These are phyloP conservation scores for Nomada flava DNA, from an alignment of 2,888 invertebrate genomes.

Conservation along the genomic window DNA sequence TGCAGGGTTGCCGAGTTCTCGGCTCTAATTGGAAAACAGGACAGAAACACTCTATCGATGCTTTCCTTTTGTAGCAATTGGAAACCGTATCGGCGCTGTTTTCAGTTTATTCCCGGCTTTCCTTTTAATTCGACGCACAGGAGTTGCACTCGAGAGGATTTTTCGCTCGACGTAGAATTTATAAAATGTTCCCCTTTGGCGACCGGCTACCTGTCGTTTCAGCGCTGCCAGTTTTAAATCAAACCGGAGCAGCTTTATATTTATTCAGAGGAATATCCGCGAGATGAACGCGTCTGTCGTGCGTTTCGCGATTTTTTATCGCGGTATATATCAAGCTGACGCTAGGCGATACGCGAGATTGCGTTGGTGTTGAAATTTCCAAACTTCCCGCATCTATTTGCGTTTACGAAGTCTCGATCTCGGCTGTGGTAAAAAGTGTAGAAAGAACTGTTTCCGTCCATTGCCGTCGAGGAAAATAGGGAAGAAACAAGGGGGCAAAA, in stretches of 20 bases:
- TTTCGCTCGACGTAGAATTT: neutral
- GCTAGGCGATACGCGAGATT: neutral
- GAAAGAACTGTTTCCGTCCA: neutral
- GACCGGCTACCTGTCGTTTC: too few species aligned
- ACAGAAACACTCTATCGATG: neutral
- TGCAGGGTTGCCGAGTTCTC: neutral
- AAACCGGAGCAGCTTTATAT: too few species aligned
- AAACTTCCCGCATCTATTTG: slow-evolving; percentile 41
- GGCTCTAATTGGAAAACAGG: neutral
- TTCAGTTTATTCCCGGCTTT: neutral
- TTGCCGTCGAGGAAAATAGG: neutral
- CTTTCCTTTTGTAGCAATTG: neutral
- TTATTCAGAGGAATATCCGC: too few species aligned
- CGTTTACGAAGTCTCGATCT: slow-evolving; percentile 41
- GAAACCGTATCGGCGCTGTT: neutral
- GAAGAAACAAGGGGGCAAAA: neutral
- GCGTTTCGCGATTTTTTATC: slow-evolving; percentile 25
- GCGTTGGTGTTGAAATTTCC: slow-evolving; percentile 11
- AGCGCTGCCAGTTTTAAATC: too few species aligned
- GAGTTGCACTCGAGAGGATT: neutral
- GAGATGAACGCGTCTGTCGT: too few species aligned
- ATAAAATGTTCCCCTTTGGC: too few species aligned
- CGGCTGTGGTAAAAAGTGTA: neutral
- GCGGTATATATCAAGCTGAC: neutral
- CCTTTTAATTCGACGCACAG: neutral